Percentiles rank a stretch among this genome's conserved stretches.
Conservation (phyloP, 2,113 vertebrate genomes). For the Nannospalax galili region DNA sequence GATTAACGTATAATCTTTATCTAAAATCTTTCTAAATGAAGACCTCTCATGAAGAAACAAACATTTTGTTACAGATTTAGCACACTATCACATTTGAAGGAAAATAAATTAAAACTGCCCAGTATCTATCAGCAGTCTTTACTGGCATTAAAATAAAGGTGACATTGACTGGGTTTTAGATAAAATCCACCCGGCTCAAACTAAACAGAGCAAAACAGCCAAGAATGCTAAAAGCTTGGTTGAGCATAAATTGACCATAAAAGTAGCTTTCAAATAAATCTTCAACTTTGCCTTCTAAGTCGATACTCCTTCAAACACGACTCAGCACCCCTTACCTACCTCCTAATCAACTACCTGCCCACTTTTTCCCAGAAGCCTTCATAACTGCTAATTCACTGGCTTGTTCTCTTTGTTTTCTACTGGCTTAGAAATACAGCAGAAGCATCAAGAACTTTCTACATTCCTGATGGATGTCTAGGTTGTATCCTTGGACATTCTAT, state of each 20-base stretch:
- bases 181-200: constrained; percentile 55
- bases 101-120: constrained; percentile 43
- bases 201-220: constrained; percentile 44
- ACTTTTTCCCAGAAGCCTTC: neutral
- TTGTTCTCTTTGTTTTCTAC: neutral
- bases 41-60: neutral
- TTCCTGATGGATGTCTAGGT: neutral
- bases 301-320: constrained; percentile 11
- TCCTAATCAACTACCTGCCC: neutral
- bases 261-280: constrained; percentile 66
- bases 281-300: neutral
- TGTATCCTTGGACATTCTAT: neutral
- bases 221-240: constrained; percentile 54
- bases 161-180: constrained; percentile 51
- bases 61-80: neutral
- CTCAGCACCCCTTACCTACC: neutral
- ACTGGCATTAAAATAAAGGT: constrained; percentile 49
- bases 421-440: neutral
- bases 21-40: constrained; percentile 41
- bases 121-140: constrained; percentile 10
- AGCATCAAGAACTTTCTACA: neutral
- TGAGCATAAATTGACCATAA: constrained; percentile 62
- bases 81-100: neutral
- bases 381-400: neutral
- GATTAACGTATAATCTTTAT: neutral